Percentiles rank a stretch among this genome's conserved stretches.
phyloP scores from a whole-genome alignment of 2,113 vertebrate species.

The Erythrolamprus reginae region DNA sequence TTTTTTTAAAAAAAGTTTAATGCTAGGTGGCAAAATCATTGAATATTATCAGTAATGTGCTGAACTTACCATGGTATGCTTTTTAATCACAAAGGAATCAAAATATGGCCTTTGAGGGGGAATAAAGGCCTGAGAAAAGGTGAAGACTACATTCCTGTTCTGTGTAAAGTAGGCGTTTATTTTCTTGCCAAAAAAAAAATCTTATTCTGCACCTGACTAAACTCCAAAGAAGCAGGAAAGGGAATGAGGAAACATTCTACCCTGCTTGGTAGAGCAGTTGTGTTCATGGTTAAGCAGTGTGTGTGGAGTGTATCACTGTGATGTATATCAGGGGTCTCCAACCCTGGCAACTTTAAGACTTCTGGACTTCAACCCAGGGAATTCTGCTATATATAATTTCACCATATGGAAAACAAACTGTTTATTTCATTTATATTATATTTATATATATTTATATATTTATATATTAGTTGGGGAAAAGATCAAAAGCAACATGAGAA shows the following conservation, averaged over 20 bases:
- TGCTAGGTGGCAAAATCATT: not conserved
- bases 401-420: not conserved
- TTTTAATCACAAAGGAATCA: not conserved
- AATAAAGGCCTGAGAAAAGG: not conserved
- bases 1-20: not conserved
- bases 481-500: no score
- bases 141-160: not conserved
- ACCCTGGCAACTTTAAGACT: no score
- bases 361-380: no score
- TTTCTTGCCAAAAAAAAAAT: not conserved
- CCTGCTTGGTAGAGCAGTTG: not conserved
- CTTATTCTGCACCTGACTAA: not conserved
- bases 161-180: not conserved
- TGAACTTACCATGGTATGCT: not conserved
- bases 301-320: not conserved
- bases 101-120: not conserved
- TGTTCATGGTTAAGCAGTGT: not conserved
- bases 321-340: not conserved
- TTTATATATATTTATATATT: no score
- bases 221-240: not conserved
- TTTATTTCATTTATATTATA: not conserved
- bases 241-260: not conserved
- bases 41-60: not conserved
- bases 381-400: no score
- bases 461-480: no score